Evolutionary conservation across 2,113 vertebrate species (phyloP).

Genomic region (Cryptotis parvus): DNA sequence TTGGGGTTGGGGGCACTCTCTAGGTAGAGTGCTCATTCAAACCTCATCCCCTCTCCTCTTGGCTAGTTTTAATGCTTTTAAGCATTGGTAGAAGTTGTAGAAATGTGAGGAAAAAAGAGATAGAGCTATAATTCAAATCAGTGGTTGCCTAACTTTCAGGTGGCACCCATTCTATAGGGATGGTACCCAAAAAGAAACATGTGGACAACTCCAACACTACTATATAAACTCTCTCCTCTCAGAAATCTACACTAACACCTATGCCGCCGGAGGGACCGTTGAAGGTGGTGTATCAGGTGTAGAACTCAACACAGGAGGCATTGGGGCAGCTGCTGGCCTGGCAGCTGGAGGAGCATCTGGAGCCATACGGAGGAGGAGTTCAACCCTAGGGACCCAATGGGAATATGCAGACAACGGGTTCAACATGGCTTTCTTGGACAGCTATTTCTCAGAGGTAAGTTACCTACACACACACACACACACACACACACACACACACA

Average conservation of each 20-base stretch:
- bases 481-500: not conserved
- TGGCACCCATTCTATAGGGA: not conserved
- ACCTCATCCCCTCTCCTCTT: fast-evolving
- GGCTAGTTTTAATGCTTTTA: not conserved
- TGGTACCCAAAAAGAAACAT: fast-evolving
- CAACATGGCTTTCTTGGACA: constrained; percentile 90
- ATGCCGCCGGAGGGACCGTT: constrained; percentile 83
- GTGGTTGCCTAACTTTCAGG: not conserved
- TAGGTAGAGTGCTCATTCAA: not conserved
- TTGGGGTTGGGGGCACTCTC: not conserved
- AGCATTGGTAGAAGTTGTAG: not conserved
- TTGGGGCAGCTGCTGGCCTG: constrained; percentile 75
- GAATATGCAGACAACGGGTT: constrained; percentile 86
- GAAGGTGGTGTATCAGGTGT: constrained; percentile 81
- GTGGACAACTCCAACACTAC: not conserved
- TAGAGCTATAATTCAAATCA: fast-evolving
- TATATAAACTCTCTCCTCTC: constrained; percentile 63
- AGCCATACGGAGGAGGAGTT: constrained; percentile 79
- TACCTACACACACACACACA: not conserved
- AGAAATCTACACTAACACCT: constrained; percentile 90
- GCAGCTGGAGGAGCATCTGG: constrained; percentile 79
- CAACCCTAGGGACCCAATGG: constrained; percentile 83
- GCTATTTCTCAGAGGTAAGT: constrained; percentile 90
- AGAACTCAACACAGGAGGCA: constrained; percentile 61
- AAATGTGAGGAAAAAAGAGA: not conserved